Percentiles rank a stretch among this genome's conserved stretches.
Evolutionary conservation across 2,113 vertebrate species (phyloP).

Genomic region (Tichodroma muraria): DNA sequence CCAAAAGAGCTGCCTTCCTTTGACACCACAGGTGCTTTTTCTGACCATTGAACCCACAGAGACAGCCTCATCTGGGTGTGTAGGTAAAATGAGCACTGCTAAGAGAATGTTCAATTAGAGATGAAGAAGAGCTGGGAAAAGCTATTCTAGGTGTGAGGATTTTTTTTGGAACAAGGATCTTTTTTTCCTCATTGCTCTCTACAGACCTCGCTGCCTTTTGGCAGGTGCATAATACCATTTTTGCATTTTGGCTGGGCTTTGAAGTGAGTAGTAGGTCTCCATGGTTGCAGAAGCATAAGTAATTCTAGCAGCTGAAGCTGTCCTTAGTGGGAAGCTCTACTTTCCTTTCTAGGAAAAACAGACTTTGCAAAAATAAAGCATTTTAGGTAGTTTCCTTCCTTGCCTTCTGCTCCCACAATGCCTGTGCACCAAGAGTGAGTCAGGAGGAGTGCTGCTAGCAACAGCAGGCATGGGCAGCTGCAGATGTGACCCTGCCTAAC

Average conservation of each 20-base stretch:
- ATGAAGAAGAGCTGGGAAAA: neutral
- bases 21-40: neutral
- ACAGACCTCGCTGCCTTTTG: neutral
- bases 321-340: neutral
- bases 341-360: constrained; percentile 53
- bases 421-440: neutral
- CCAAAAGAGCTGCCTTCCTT: neutral
- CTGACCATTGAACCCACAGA: neutral
- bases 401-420: constrained; percentile 10
- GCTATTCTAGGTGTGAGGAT: neutral
- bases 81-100: neutral
- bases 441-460: neutral
- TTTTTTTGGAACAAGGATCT: neutral
- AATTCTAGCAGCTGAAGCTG: constrained; percentile 21
- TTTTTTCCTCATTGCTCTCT: neutral
- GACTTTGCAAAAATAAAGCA: constrained; percentile 12
- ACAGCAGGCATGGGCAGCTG: constrained; percentile 1
- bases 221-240: neutral
- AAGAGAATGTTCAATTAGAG: neutral
- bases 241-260: constrained; percentile 14
- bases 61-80: neutral
- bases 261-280: constrained; percentile 32
- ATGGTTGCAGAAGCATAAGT: constrained; percentile 33
- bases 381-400: constrained; percentile 7
- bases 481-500: neutral